Base-by-base conservation (phyloP, 1,140 invertebrate species). In the Dendroctonus valens region DNA sequence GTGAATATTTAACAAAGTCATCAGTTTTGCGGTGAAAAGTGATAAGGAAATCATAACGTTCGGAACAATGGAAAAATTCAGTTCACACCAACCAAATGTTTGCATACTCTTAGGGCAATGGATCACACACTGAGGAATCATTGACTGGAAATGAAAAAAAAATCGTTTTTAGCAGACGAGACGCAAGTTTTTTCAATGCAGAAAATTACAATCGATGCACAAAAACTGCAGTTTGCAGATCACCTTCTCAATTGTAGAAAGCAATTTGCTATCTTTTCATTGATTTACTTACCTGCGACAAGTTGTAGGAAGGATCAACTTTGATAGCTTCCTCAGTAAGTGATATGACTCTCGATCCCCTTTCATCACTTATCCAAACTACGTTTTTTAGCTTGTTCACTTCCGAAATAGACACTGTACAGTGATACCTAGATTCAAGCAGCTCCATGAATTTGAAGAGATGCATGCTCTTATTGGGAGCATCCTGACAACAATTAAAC, bases 401-500 rank as follows among this genome's bases (percentile, higher is more conserved):
- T 72, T 94, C 92, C 1, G 91, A 88, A 0, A 93, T 85, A 70
- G 88, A 89, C 14, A 93, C 86, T 0, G 88, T 87, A 49, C 87
- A 86, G 77, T 91, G 86, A 74, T 89, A 94, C 62, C 92, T 86
- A 70, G 87, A 89, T 78, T 94, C 91, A 76, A 91, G 91, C 69
- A 93, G 81, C 78, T 94, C 90, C 59, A 92, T 86, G 71, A 95
- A 93, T 78, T 92, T 91, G 75, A 93, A 93, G 39, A 95, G 82
- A 3, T 91, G 91, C 66, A 95, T 80, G 68, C 84, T 84, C 73
- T 89, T 85, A 2, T 86, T 86, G 49, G 91, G 91, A 42, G 91
- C 89, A 76, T 93, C 88, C 74, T 83, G 77, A 42, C 9, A 59
- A 59, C 26, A 26, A 26, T 26, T 26, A 59, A 59, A 59, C 37